phyloP scores from a whole-genome alignment of 1,140 invertebrate species.

The Limonius californicus region DNA sequence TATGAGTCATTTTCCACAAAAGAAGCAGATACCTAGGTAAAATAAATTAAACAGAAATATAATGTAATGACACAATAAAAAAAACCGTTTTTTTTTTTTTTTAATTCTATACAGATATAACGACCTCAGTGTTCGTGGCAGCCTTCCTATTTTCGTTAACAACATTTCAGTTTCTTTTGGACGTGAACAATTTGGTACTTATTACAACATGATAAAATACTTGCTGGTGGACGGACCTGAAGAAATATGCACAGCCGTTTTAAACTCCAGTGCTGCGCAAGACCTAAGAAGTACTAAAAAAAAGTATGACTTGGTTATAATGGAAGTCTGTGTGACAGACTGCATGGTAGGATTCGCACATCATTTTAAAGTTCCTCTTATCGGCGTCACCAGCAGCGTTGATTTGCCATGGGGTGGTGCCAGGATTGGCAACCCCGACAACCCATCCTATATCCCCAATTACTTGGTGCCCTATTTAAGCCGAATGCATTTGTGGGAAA shows the following conservation, averaged over 20 bases:
- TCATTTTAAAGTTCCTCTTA: constrained; percentile 53
- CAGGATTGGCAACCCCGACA: constrained; percentile 55
- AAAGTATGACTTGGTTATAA: constrained; percentile 24
- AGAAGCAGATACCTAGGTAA: too few relatives aligned
- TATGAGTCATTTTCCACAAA: constrained; percentile 56
- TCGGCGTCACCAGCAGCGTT: constrained; percentile 55
- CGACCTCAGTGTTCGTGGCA: constrained; percentile 41
- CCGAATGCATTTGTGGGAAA: constrained; percentile 55
- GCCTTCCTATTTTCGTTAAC: constrained; percentile 21
- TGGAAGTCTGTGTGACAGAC: constrained; percentile 17
- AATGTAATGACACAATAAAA: constrained; percentile 42
- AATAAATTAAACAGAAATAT: too few relatives aligned
- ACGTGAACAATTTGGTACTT: neutral
- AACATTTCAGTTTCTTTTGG: neutral
- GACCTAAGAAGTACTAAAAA: constrained; percentile 21
- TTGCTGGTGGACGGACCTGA: neutral
- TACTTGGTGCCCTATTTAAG: constrained; percentile 48
- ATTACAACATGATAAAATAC: neutral
- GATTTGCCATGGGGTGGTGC: constrained; percentile 51
- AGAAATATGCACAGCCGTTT: neutral
- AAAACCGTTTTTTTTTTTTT: too few relatives aligned
- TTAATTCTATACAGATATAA: constrained; percentile 43
- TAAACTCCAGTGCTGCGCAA: constrained; percentile 11
- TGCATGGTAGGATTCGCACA: constrained; percentile 47
- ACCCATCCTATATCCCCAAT: constrained; percentile 58